Evolutionary conservation across 2,113 vertebrate species (phyloP).

Genomic region (rat (Rattus norvegicus)): DNA sequence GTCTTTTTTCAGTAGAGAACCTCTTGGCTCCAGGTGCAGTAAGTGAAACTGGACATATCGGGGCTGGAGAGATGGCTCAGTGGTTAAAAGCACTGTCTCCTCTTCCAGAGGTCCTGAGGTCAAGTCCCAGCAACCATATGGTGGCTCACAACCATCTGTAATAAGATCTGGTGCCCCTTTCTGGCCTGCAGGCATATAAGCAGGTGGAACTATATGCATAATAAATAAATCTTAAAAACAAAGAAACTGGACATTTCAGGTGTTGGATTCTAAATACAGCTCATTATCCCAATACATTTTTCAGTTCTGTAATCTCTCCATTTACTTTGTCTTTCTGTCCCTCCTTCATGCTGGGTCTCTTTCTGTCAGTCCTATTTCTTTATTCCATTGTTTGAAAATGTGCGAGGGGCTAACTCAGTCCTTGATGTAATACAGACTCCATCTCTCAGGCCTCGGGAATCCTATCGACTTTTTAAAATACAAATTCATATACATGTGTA

Average conservation of each 20-base stretch:
- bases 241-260: background rate
- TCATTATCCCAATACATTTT: background rate
- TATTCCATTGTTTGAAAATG: constrained; percentile 20
- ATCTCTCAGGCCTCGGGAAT: background rate
- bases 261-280: background rate
- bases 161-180: too few relatives aligned
- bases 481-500: background rate
- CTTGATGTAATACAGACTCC: background rate
- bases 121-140: too few relatives aligned
- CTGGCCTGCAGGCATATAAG: too few relatives aligned
- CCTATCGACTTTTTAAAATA: background rate
- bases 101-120: too few relatives aligned
- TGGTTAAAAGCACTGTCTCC: too few relatives aligned
- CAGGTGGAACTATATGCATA: too few relatives aligned
- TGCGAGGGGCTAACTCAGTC: background rate
- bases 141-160: too few relatives aligned
- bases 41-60: background rate
- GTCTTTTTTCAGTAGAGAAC: background rate
- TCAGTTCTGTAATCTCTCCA: background rate
- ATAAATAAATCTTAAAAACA: too few relatives aligned
- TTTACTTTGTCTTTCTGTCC: background rate
- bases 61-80: too few relatives aligned
- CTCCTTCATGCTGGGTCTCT: background rate
- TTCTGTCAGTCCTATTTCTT: background rate
- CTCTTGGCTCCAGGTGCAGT: background rate